A percentile compares a stretch with the other conserved stretches of the same genome.
Evolutionary conservation across 2,888 invertebrate species (phyloP).

Genomic region (Mechanitis messenoides): DNA sequence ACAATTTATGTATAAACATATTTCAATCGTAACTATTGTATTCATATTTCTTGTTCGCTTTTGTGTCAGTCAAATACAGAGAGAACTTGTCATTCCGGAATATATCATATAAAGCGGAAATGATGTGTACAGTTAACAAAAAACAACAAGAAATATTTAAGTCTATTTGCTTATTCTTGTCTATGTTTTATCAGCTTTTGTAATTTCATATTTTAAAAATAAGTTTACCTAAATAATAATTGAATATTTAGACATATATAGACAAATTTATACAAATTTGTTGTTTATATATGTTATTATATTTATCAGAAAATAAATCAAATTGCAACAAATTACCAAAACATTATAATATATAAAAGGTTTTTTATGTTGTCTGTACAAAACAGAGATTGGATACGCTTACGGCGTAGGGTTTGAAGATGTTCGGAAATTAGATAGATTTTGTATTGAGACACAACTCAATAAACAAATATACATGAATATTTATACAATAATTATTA

Average conservation of each 20-base stretch:
- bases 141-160: no score
- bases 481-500: no score
- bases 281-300: no score
- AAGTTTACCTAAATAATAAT: no score
- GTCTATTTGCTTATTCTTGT: no score
- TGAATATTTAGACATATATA: no score
- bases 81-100: conserved; percentile 4
- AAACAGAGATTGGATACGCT: conserved; percentile 16
- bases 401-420: conserved; percentile 10
- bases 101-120: conserved; percentile 9
- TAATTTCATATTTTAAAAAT: no score
- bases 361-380: conserved; percentile 8
- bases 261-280: no score
- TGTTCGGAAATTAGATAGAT: conserved; percentile 29
- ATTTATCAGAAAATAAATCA: no score
- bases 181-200: no score
- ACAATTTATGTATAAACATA: no score
- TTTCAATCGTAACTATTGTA: no score
- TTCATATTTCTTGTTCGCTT: neutral
- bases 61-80: conserved; percentile 7
- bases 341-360: neutral
- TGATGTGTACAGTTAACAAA: conserved; percentile 9
- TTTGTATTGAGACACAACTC: conserved; percentile 25
- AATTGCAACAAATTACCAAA: neutral
- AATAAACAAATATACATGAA: conserved; percentile 21